Conservation (phyloP, 2,113 vertebrate species). For the Penelope pileata region DNA sequence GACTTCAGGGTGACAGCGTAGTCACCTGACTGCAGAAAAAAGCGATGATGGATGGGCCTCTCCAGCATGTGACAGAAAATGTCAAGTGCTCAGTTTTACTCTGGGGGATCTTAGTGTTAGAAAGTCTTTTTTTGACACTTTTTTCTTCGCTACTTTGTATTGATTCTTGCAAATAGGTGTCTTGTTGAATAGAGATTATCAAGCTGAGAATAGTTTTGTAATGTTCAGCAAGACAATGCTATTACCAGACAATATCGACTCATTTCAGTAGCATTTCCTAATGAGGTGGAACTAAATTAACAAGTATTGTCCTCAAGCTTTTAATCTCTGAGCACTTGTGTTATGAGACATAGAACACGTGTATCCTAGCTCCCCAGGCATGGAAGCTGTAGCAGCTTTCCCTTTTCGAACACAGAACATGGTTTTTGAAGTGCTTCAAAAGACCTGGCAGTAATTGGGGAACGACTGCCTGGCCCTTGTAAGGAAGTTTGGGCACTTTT, state of each 20-base stretch:
- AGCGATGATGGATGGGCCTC: neutral
- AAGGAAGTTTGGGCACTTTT: neutral
- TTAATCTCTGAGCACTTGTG: neutral
- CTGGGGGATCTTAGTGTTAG: rapidly evolving
- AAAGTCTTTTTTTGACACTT: neutral
- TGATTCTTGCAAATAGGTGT: neutral
- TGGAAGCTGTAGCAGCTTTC: neutral
- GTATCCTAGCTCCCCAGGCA: neutral
- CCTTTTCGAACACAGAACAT: neutral
- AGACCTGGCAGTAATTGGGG: neutral
- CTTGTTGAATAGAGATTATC: neutral
- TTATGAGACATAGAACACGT: neutral
- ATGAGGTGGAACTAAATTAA: neutral
- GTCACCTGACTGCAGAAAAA: neutral
- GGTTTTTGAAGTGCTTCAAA: neutral
- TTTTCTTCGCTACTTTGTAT: neutral
- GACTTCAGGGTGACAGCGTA: neutral
- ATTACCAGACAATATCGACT: no score
- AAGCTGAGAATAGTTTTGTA: neutral
- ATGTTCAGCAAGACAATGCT: neutral
- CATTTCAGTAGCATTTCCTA: neutral
- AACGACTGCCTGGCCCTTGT: neutral
- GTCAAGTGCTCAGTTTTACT: neutral
- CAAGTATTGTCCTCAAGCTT: neutral
- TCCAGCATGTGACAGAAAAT: neutral